These are phyloP conservation scores for Euura lappo DNA, from an alignment of 1,140 invertebrate species.

Conservation along the genomic window DNA sequence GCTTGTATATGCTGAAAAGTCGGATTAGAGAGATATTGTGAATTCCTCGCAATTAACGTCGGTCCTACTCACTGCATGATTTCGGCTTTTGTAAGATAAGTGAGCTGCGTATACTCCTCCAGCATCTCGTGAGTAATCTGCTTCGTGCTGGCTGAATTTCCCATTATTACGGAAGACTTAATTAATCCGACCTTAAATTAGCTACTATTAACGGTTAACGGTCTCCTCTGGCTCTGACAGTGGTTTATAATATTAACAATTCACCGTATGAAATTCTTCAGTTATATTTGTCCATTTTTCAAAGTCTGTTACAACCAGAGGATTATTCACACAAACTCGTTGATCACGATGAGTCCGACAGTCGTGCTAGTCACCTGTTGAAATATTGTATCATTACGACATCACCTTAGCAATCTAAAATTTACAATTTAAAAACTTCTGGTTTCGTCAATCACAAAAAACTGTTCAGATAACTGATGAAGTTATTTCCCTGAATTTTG, in stretches of 20 bases:
- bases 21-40: constrained; percentile 16
- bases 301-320: neutral
- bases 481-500: too few relatives aligned
- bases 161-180: constrained; percentile 25
- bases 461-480: too few relatives aligned
- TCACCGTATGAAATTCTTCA: neutral
- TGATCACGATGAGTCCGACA: neutral
- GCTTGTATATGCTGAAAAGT: constrained; percentile 61
- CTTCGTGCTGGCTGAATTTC: constrained; percentile 27
- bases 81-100: constrained; percentile 65
- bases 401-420: neutral
- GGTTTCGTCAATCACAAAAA: too few relatives aligned
- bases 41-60: constrained; percentile 16
- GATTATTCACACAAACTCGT: neutral
- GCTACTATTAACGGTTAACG: constrained; percentile 1
- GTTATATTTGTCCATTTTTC: neutral
- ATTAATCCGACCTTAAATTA: neutral
- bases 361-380: neutral
- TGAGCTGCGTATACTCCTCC: constrained; percentile 63
- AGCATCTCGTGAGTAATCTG: constrained; percentile 62
- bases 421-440: neutral
- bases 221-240: neutral
- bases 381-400: neutral
- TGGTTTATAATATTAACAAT: neutral
- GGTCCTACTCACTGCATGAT: constrained; percentile 62